Evolutionary conservation across 2,888 invertebrate species (phyloP).

Genomic region (Dolichomitus sp.): DNA sequence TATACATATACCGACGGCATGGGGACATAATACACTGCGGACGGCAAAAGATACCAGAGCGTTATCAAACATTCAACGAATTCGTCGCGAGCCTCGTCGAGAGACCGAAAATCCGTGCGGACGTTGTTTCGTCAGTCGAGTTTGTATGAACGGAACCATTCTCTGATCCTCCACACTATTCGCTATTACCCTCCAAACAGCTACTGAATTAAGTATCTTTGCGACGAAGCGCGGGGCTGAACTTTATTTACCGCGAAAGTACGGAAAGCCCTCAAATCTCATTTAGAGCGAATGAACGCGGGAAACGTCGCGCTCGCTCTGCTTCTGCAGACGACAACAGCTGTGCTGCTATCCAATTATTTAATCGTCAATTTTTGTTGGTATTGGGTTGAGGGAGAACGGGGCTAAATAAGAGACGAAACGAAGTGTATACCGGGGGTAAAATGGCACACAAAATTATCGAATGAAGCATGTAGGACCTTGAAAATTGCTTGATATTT

Average conservation of each 20-base stretch:
- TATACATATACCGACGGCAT: background rate
- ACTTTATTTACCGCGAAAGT: background rate
- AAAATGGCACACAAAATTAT: background rate
- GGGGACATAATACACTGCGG: background rate
- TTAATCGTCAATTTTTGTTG: conserved; percentile 33
- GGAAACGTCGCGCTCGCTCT: background rate
- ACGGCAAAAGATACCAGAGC: background rate
- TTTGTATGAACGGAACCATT: background rate
- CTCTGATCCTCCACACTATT: background rate
- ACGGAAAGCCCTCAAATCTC: background rate
- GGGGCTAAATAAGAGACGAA: no score
- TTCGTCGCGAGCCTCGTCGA: conserved; percentile 1
- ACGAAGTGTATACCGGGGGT: background rate
- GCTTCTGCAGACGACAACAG: background rate
- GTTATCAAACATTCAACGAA: conserved; percentile 12
- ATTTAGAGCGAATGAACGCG: conserved; percentile 1
- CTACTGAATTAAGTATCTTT: conserved; percentile 1
- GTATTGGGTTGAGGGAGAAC: no score
- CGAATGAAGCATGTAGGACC: background rate
- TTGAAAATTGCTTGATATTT: no score
- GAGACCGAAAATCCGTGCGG: background rate
- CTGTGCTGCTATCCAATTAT: conserved; percentile 5
- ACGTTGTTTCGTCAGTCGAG: background rate
- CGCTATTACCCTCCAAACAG: conserved; percentile 4
- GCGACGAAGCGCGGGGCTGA: background rate